phyloP scores from a whole-genome alignment of 1,140 invertebrate genomes.

The Arion vulgaris region DNA sequence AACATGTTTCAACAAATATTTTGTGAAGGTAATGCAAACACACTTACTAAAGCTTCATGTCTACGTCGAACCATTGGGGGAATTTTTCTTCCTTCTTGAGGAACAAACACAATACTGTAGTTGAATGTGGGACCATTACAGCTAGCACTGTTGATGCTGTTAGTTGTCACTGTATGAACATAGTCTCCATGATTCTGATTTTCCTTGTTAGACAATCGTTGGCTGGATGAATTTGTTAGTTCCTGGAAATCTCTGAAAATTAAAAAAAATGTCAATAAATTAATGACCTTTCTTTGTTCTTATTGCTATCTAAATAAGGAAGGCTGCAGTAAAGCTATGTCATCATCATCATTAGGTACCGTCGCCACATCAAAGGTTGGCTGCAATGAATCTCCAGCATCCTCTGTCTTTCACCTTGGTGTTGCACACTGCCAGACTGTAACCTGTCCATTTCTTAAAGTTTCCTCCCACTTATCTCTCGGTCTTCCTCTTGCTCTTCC shows the following conservation, averaged over 20 bases:
- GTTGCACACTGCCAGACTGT: too few species aligned
- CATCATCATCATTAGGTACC: too few species aligned
- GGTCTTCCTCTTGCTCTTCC: too few species aligned
- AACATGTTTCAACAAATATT: neutral
- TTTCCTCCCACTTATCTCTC: too few species aligned
- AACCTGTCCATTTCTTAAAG: too few species aligned
- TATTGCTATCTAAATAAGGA: too few species aligned
- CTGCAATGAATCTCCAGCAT: too few species aligned
- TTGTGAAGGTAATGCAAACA: neutral
- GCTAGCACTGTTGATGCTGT: slow-evolving; percentile 23
- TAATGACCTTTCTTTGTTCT: too few species aligned
- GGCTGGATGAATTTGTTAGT: neutral
- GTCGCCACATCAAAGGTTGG: too few species aligned
- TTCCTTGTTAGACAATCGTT: slow-evolving; percentile 26
- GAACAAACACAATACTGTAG: slow-evolving; percentile 46
- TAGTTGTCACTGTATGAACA: slow-evolving; percentile 20
- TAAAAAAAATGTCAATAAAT: neutral
- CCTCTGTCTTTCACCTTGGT: too few species aligned
- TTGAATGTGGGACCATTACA: slow-evolving; percentile 43
- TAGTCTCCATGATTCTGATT: slow-evolving; percentile 34
- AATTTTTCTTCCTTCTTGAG: slow-evolving; percentile 43
- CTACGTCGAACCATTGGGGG: neutral
- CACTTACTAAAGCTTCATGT: slow-evolving; percentile 28
- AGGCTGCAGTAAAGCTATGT: too few species aligned
- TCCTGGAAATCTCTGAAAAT: slow-evolving; percentile 10